Base-by-base conservation (phyloP, 2,113 vertebrate genomes). In the Symphodus melops region DNA sequence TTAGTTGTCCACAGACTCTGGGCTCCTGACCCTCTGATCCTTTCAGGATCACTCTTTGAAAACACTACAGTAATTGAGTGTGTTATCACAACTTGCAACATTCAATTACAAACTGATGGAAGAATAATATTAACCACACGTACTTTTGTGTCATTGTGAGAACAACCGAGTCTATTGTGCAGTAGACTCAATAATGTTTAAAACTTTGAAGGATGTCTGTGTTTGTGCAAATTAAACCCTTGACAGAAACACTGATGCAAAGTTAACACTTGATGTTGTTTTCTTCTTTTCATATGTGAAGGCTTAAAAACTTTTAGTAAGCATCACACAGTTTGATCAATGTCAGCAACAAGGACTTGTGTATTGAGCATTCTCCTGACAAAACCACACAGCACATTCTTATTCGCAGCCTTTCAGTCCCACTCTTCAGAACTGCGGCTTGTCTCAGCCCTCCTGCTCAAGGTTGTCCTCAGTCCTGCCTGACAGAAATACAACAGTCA, bases 401-500 rank as follows among this genome's bases (percentile, higher is more conserved):
- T 73, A 57, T 70, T 73, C 54, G 55, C 44, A 44, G 68, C 21
- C 71, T 74, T 39, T 55, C 70, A 61, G 69, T 67, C 60, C 52
- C 55, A 61, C 63, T 75, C 64, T 28, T 75, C 52, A 68, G 41
- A 81, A 56, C 48, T 64, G 57, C 37, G 67, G 23, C 76, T 73
- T 68, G 61, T 58, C 77, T 64, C 46, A 51, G 68, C 72, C 36
- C 19, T 44, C 59, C 71, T 60, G 46, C 48, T 80, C 89, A 89
- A 87, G 85, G 87, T 89, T 82, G 72, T 80, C 66, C 56, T 17
- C 39, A 61, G 66, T 51, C 59, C 48, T 78, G 72, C 44, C 72
- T 64, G 72, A 79, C 66, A 75, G 78, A 72, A 87, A 81, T 57
- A 76, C 72, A 86, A 66, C 78, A 63, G 62, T 68, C 46, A 21